Conservation (phyloP, 2,888 invertebrate species). For the Petrophora chlorosata region DNA sequence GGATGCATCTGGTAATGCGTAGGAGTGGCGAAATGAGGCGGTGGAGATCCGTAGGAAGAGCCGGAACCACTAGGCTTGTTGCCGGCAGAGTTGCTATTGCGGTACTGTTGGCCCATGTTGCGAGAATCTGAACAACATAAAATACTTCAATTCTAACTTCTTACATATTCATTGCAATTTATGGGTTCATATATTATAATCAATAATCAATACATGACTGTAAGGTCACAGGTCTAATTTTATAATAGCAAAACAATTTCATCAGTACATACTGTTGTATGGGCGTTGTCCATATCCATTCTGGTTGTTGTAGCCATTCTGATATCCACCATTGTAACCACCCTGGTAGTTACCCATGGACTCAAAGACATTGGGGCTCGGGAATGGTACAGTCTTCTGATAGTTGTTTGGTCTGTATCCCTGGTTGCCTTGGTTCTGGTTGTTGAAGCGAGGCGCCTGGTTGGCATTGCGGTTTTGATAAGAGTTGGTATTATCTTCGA, state of each 20-base stretch:
- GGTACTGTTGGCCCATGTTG: constrained; percentile 72
- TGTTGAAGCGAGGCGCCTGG: constrained; percentile 81
- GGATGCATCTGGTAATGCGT: constrained; percentile 78
- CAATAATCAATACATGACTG: too few species aligned
- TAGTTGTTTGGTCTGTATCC: constrained; percentile 72
- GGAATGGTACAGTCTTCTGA: constrained; percentile 82
- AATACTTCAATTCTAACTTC: too few species aligned
- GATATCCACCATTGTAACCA: constrained; percentile 80
- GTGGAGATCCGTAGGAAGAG: constrained; percentile 78
- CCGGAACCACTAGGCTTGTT: constrained; percentile 72
- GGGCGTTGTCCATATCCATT: constrained; percentile 76
- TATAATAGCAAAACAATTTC: constrained; percentile 1
- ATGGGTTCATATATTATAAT: too few species aligned
- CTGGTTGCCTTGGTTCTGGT: constrained; percentile 70
- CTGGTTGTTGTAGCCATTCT: constrained; percentile 76
- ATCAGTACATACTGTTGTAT: constrained; percentile 68
- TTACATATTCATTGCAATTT: too few species aligned
- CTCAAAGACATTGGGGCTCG: constrained; percentile 84
- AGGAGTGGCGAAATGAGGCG: constrained; percentile 75
- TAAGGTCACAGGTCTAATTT: too few species aligned
- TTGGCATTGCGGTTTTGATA: constrained; percentile 67
- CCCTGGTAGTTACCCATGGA: constrained; percentile 83
- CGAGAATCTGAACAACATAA: constrained; percentile 58
- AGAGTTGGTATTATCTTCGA: constrained; percentile 60
- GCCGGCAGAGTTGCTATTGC: constrained; percentile 64